Base-by-base conservation (phyloP, 2,797 vertebrate species). In the Allochrocebus solatus region DNA sequence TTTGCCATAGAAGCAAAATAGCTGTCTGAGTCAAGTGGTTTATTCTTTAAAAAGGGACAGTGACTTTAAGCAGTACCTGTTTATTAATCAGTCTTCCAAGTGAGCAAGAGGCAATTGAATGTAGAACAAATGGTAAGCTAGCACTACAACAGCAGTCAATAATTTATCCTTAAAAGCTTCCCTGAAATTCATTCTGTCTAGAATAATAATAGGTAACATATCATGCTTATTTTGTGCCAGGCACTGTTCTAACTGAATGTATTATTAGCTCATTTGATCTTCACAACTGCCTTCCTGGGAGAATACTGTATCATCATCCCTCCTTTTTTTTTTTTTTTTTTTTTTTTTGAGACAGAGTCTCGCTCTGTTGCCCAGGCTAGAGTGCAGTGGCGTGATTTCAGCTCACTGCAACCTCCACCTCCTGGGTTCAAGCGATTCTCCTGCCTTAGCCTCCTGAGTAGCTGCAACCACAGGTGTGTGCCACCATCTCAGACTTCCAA, bases 1-100 rank as follows among this genome's bases (percentile, higher is more conserved):
- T 92, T 93, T 96, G n/a, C 36, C 95, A 96, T 24, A 93, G 53
- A 87, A 14, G 43, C 76, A 97, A 96, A 93, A 80, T 12, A 93
- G 75, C 36, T 92, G 16, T 59, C 88, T 93, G 76, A 96, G 53
- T 41, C 24, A n/a, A 78, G 24, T 57, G 17, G 84, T 70, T 93
- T 92, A 91, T 79, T 92, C 33, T 70, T 61, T 16, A 9, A 89
- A 97, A 92, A 81, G 39, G 33, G 36, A 88, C 30, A 88, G 78
- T 61, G 36, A 92, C n/a, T 92, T 95, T 74, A 97, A 91, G 28
- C 19, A 46, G 46, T 75, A 78, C 67, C 41, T 93, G 26, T 50
- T 91, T 89, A 97, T 85, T 93, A 93, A 91, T 89, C 48, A 75
- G 13, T 48, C n/a, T 82, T 93, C 59, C 85, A 50, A 21, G 9